Base-by-base conservation (phyloP, 2,888 invertebrate species). In the Ferdinandea cuprea region DNA sequence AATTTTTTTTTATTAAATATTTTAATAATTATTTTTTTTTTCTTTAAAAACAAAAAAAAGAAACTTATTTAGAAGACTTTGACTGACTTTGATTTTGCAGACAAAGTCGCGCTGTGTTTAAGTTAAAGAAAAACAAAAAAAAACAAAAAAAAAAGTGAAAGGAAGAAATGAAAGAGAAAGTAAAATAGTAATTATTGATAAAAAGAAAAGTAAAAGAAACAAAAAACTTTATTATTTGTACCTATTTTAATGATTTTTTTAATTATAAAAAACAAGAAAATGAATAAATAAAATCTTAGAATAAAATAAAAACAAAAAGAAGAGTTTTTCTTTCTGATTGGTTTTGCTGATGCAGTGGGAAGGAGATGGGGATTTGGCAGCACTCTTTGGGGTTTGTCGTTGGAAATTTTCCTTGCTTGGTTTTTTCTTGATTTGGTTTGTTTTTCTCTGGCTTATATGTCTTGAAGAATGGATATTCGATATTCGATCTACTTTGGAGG, bases 71-170 rank as follows among this genome's bases (percentile, higher is more conserved):
- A 76, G 58, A 79, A 84, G 79, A 84, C 84, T 84, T 84, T 84
- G 84, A 71, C 58, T 84, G 72, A 79, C 69, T 73, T 83, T 69
- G 52, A 77, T 83, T 78, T 74, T 79, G 74, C 85, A 85, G 86
- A 85, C 86, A 88, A 88, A 88, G 89, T 89, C 88, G 87, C 88
- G 90, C 90, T 90, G 90, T 90, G 90, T 90, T 90, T 83, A 90
- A 89, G 90, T 89, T 89, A 89, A 88, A 87, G 80, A 85, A 77
- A 85, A 85, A 59, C 77, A 76, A 86, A 85, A 80, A 79, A 85
- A 80, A 80, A 84, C 80, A 76, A 71, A 85, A 40, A 46, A 86
- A 84, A 85, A 85, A 84, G 79, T 52, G 73, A 85, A 69, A 40
- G 61, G 54, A 54, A 66, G 42, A 73, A 65, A 74, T 46, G 50